These are phyloP conservation scores for Helicorthomorpha holstii DNA, from an alignment of 1,140 invertebrate species.

Conservation along the genomic window DNA sequence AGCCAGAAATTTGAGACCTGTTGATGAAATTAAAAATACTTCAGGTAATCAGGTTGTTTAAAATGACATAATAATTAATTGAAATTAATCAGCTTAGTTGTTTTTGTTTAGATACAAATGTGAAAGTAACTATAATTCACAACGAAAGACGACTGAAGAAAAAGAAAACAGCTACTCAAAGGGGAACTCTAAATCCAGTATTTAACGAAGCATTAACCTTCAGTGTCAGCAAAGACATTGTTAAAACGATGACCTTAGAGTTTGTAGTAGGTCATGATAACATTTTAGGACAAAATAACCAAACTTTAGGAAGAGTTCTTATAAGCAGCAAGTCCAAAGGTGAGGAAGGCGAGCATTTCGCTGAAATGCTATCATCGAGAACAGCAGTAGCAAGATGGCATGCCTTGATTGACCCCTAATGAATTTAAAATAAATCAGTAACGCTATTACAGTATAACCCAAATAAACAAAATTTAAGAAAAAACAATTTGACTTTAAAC, in stretches of 20 bases:
- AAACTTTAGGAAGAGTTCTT: slow-evolving; percentile 18
- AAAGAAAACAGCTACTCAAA: slow-evolving; percentile 39
- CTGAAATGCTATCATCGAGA: slow-evolving; percentile 14
- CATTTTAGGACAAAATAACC: slow-evolving; percentile 21
- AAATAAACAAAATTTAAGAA: no score
- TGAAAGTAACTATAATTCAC: slow-evolving; percentile 32
- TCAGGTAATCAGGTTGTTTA: slow-evolving; percentile 1
- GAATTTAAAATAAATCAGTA: not conserved
- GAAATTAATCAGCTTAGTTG: slow-evolving; percentile 5
- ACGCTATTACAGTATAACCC: no score
- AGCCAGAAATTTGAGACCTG: slow-evolving; percentile 4
- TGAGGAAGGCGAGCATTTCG: slow-evolving; percentile 19
- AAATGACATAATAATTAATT: not conserved
- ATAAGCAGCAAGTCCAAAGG: slow-evolving; percentile 17
- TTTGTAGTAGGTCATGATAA: slow-evolving; percentile 22
- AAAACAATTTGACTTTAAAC: no score
- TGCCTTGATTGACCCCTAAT: not conserved
- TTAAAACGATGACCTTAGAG: slow-evolving; percentile 18
- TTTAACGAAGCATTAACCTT: slow-evolving; percentile 40
- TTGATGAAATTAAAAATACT: slow-evolving; percentile 6
- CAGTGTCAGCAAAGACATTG: slow-evolving; percentile 25
- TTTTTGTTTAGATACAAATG: slow-evolving; percentile 32
- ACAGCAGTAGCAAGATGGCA: slow-evolving; percentile 15
- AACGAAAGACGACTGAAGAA: slow-evolving; percentile 31
- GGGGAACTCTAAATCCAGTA: slow-evolving; percentile 37